Conservation (phyloP, 64 coral and sea anemone species). For the Montipora capricornis region DNA sequence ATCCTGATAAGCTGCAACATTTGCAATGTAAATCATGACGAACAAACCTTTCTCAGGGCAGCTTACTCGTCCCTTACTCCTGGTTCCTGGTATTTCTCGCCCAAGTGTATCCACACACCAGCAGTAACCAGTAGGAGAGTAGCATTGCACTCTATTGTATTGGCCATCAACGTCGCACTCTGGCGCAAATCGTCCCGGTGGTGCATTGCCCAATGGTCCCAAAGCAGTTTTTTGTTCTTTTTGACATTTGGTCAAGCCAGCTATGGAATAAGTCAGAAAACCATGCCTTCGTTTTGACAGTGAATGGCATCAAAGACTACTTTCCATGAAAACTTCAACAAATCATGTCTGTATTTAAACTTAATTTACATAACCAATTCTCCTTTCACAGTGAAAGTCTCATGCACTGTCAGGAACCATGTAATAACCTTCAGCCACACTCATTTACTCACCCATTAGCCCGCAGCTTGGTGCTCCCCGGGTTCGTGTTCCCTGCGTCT, state of each 20-base stretch:
- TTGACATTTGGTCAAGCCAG: slow-evolving; percentile 40
- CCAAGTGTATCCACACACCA: slow-evolving; percentile 90
- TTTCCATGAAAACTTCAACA: too few relatives aligned
- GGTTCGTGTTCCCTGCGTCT: neutral
- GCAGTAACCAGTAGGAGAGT: slow-evolving; percentile 64
- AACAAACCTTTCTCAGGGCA: slow-evolving; percentile 39
- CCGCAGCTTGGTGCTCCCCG: slow-evolving; percentile 58
- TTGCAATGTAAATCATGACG: neutral
- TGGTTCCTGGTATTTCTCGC: slow-evolving; percentile 69
- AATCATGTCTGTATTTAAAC: too few relatives aligned
- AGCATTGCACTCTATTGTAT: slow-evolving; percentile 80
- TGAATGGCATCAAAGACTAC: neutral
- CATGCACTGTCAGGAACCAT: too few relatives aligned
- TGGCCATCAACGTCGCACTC: slow-evolving; percentile 67
- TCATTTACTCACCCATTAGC: slow-evolving; percentile 33
- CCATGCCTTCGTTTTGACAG: too few relatives aligned
- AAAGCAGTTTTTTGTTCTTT: slow-evolving; percentile 46
- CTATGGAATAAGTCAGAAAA: neutral
- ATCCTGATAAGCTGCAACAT: neutral
- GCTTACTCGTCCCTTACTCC: slow-evolving; percentile 49
- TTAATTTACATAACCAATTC: too few relatives aligned
- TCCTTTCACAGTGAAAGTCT: too few relatives aligned
- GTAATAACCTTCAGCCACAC: too few relatives aligned
- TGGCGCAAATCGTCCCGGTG: slow-evolving; percentile 79
- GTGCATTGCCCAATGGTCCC: slow-evolving; percentile 39